Conservation (phyloP, 2,797 vertebrate genomes). For the Amazona finschi region DNA sequence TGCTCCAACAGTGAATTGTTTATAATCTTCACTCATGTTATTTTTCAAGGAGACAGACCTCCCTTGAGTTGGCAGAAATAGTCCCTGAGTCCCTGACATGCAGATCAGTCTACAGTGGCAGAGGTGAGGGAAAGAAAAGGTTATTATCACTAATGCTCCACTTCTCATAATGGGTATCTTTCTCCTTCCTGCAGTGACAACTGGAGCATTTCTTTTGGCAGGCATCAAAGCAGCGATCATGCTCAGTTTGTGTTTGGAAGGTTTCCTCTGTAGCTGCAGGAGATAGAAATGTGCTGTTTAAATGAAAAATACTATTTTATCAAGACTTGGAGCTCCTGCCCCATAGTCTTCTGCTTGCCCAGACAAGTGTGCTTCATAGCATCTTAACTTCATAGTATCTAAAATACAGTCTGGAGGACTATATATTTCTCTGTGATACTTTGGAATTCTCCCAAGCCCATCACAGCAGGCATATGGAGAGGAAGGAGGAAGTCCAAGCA, state of each 20-base stretch:
- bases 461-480: background rate
- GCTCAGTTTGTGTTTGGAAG: background rate
- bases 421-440: background rate
- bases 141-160: fast-evolving
- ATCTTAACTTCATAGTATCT: background rate
- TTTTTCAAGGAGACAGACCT: background rate
- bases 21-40: background rate
- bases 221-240: background rate
- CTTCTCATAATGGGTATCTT: fast-evolving
- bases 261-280: background rate
- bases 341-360: background rate
- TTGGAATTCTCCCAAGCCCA: background rate
- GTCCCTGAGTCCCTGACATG: background rate
- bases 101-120: background rate
- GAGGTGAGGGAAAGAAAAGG: background rate
- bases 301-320: background rate
- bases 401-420: background rate
- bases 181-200: background rate
- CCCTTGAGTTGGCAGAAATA: background rate
- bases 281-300: background rate
- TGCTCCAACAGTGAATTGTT: background rate
- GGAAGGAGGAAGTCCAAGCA: background rate
- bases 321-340: background rate
- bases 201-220: background rate
- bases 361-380: background rate